phyloP scores from a whole-genome alignment of 1,140 invertebrate genomes.

The Pseudobourletiella spinata region DNA sequence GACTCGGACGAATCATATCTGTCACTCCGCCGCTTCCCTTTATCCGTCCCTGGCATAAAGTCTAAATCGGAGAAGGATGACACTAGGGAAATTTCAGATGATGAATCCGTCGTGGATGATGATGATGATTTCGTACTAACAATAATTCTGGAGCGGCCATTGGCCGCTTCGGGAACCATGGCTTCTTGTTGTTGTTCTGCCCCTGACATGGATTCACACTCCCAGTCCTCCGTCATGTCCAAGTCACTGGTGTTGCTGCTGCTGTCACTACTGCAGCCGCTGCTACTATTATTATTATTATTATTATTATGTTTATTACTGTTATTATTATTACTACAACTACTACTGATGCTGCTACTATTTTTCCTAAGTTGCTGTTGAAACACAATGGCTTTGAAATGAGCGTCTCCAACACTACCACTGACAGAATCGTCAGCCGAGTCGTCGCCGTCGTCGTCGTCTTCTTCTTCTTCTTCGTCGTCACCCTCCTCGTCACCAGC shows the following conservation, averaged over 20 bases:
- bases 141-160: background rate
- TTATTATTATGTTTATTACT: too few relatives aligned
- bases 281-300: too few relatives aligned
- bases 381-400: background rate
- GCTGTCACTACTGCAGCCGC: too few relatives aligned
- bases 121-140: too few relatives aligned
- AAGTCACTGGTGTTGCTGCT: background rate
- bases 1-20: slow-evolving; percentile 81
- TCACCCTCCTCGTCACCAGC: too few relatives aligned
- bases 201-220: background rate
- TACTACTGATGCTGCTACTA: too few relatives aligned
- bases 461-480: too few relatives aligned
- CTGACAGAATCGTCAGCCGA: too few relatives aligned
- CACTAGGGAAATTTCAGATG: slow-evolving; percentile 19
- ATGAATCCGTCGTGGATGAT: slow-evolving; percentile 19
- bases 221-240: slow-evolving; percentile 4
- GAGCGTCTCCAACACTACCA: background rate
- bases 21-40: slow-evolving; percentile 68
- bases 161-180: background rate
- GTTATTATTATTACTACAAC: too few relatives aligned
- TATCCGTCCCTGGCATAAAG: slow-evolving; percentile 18
- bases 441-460: background rate
- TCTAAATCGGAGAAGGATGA: slow-evolving; percentile 7
- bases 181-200: background rate
- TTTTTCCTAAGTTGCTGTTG: too few relatives aligned